Evolutionary conservation across 2,797 vertebrate genomes (phyloP), one percentile per base, ranked within the genome.

Genomic region (Paratrypauchen microcephalus): DNA sequence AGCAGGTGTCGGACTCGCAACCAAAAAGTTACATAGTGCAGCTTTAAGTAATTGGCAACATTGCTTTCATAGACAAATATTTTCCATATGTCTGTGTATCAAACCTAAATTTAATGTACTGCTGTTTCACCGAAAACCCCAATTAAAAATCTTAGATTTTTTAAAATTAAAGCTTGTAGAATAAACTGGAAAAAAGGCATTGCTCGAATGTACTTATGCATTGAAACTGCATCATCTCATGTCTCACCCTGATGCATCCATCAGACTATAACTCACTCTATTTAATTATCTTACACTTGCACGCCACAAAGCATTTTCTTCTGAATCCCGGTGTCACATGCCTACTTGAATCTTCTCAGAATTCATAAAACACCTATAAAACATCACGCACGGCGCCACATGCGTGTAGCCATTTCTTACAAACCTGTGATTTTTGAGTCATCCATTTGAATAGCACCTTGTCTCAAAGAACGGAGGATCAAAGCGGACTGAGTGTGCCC

Each of bases 381-480:
- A 45, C 6, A 57, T 67, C 36, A 45, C 4, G n/a, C 36, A 26
- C 39, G 6, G 65, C 23, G 21, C 32, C 52, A 26, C 57, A 41
- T 67, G 54, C 8, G 65, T 24, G 18, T 52, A 57, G 64, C 58
- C 19, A 23, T 5, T 48, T 73, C 64, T 48, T 74, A 48, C 64
- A 55, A 26, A 58, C 23, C 6, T 64, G 12, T 16, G 11, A 15
- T 18, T 16, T 21, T 30, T 58, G 24, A 75, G 55, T 68, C 59
- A 65, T 71, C 72, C 48, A 65, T 41, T 68, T 47, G 56, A 68
- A 73, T 68, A 24, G 61, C 67, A 69, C 64, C 60, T 78, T 30
- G 6, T 67, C 74, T 75, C 47, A 45, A 74, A 41, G 30, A 70
- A 66, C 57, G 36, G 1, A 28, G 45, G 45, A 66, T 63, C 60